phyloP scores from a whole-genome alignment of 2,888 invertebrate species.

The Oxytorus armatus region DNA sequence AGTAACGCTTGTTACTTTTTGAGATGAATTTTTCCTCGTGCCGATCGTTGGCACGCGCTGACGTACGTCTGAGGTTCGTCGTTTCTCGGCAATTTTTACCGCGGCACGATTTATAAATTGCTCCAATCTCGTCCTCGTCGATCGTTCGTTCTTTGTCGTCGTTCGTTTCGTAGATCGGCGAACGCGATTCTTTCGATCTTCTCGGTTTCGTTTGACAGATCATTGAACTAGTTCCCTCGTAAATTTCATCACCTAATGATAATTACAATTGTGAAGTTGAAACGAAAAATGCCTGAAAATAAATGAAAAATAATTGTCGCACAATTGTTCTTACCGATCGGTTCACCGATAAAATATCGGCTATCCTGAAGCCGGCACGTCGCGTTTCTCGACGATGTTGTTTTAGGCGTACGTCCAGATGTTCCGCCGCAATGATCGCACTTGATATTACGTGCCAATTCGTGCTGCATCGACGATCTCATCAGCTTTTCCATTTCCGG shows the following conservation, averaged over 20 bases:
- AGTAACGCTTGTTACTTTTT: slow-evolving; percentile 45
- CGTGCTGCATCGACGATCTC: slow-evolving; percentile 56
- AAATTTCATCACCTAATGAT: slow-evolving; percentile 66
- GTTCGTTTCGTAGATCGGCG: slow-evolving; percentile 62
- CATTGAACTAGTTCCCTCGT: slow-evolving; percentile 68
- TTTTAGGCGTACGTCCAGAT: slow-evolving; percentile 61
- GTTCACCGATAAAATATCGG: slow-evolving; percentile 64
- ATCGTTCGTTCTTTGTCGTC: slow-evolving; percentile 35
- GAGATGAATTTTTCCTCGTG: slow-evolving; percentile 23
- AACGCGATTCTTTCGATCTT: slow-evolving; percentile 68
- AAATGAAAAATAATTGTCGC: not conserved
- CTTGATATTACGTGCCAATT: slow-evolving; percentile 61
- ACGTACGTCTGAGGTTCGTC: slow-evolving; percentile 10
- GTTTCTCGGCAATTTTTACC: slow-evolving; percentile 40
- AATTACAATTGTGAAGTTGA: no score
- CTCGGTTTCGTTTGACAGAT: slow-evolving; percentile 68
- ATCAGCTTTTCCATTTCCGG: slow-evolving; percentile 69
- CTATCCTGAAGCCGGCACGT: slow-evolving; percentile 72
- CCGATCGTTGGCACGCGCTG: slow-evolving; percentile 38
- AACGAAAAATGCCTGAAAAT: no score
- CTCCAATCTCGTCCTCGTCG: slow-evolving; percentile 33
- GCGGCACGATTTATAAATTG: slow-evolving; percentile 42
- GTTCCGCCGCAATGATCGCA: slow-evolving; percentile 73
- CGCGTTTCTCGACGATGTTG: slow-evolving; percentile 64
- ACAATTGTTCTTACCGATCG: slow-evolving; percentile 73